Conservation (phyloP, 2,113 vertebrate genomes). For the Catharus fuscescens region DNA sequence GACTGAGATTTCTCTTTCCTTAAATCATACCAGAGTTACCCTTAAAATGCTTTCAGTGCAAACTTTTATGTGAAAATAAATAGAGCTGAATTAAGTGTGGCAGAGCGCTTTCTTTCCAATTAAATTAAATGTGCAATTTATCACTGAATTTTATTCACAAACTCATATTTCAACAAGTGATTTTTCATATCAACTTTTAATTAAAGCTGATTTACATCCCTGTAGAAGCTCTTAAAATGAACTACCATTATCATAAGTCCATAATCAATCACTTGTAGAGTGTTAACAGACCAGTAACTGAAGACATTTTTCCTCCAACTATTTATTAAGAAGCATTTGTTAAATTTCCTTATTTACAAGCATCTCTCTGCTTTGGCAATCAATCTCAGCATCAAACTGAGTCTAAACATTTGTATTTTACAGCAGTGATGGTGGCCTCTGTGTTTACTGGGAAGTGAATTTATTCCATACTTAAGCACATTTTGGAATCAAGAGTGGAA, state of each 20-base stretch:
- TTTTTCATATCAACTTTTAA: slow-evolving; percentile 49
- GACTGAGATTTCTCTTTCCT: not conserved
- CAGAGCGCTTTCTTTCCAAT: not conserved
- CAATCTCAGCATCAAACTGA: not conserved
- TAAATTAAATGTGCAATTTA: not conserved
- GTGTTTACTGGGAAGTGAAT: not conserved
- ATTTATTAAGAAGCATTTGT: not conserved
- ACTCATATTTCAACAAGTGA: not conserved
- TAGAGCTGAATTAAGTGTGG: not conserved
- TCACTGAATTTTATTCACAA: slow-evolving; percentile 28
- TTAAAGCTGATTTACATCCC: slow-evolving; percentile 20
- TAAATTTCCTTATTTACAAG: not conserved
- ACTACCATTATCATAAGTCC: not conserved
- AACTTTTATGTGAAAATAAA: not conserved
- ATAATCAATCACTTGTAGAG: slow-evolving; percentile 18
- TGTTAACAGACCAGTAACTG: not conserved
- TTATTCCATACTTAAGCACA: not conserved
- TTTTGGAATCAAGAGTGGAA: not conserved
- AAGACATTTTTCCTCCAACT: not conserved
- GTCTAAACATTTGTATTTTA: not conserved
- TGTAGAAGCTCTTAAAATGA: not conserved
- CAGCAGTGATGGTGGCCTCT: not conserved
- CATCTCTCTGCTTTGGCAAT: not conserved
- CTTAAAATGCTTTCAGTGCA: not conserved
- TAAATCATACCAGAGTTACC: not conserved